Evolutionary conservation across 64 coral and sea anemone species (phyloP).

Genomic region (Dendronephthya gigantea): DNA sequence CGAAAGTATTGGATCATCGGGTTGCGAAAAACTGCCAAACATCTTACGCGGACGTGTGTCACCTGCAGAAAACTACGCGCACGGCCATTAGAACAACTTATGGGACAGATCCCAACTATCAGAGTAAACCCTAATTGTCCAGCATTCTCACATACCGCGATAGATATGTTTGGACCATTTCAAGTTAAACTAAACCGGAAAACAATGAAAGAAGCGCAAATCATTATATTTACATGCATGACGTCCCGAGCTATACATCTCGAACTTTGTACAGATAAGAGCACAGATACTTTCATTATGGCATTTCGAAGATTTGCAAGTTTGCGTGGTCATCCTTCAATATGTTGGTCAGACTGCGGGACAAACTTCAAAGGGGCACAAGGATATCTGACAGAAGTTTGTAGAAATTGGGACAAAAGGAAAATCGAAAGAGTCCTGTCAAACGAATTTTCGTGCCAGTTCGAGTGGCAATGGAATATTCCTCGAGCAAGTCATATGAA

Average conservation of each 20-base stretch:
- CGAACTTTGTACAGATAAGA: constrained; percentile 26
- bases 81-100: constrained; percentile 5
- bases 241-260: constrained; percentile 31
- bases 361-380: constrained; percentile 16
- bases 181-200: constrained; percentile 18
- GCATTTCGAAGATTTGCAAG: not conserved
- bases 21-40: not conserved
- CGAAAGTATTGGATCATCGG: constrained; percentile 1
- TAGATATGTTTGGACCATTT: constrained; percentile 33
- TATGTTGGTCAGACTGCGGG: not conserved
- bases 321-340: not conserved
- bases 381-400: constrained; percentile 27
- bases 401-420: constrained; percentile 21
- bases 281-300: constrained; percentile 10
- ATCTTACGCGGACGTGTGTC: not conserved
- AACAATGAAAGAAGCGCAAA: constrained; percentile 30
- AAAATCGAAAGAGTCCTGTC: too few relatives aligned
- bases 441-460: too few relatives aligned
- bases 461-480: too few relatives aligned
- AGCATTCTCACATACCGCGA: not conserved
- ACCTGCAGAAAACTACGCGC: not conserved
- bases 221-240: constrained; percentile 37
- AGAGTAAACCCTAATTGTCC: not conserved
- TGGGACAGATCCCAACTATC: constrained; percentile 21
- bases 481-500: constrained; percentile 1